Evolutionary conservation across 2,797 vertebrate genomes (phyloP), one percentile per base, ranked within the genome.

Genomic region (Pelochelys cantorii): DNA sequence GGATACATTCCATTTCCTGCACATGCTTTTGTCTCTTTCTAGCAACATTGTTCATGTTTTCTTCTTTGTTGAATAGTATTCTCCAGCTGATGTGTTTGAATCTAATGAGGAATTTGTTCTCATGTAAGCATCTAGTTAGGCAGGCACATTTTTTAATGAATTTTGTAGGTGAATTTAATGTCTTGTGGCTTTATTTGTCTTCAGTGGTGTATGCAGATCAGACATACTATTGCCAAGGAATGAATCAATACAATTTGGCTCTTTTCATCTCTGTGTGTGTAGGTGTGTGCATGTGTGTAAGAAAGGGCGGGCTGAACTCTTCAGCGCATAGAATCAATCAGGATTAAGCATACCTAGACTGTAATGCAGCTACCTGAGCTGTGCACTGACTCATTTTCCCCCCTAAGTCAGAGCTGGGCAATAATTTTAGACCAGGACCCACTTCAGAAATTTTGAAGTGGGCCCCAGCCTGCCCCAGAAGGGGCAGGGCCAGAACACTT

Each of bases 71-170:
- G 91, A 93, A 81, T 95, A 91, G 20, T 88, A 93, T 95, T 94
- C 95, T 96, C 84, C 93, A 89, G 59, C 34, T 95, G 95, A 94
- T 94, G 92, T 81, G 52, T 65, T 95, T 94, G 93, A 96, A 94
- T 74, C 82, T 95, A 96, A 97, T 94, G 95, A 96, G 95, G 91
- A 96, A 93, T 95, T 62, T 89, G 88, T 95, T 96, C 88, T 95
- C 87, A 57, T 93, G 86, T 92, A 96, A 94, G 87, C 53, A 95
- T 89, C 78, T 97, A 95, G 89, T 79, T 94, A 95, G 95, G 89
- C 79, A n/a, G 83, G 89, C 88, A 84, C 86, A 62, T 84, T 31
- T 91, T 59, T 52, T 83, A 94, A 96, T 87, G 77, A 57, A 88
- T 92, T 84, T 93, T 92, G 14, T 83, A 94, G 92, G 96, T 93